Evolutionary conservation across 2,888 invertebrate species (phyloP), one percentile per base, ranked within the genome.

Genomic region (Arctia plantaginis): DNA sequence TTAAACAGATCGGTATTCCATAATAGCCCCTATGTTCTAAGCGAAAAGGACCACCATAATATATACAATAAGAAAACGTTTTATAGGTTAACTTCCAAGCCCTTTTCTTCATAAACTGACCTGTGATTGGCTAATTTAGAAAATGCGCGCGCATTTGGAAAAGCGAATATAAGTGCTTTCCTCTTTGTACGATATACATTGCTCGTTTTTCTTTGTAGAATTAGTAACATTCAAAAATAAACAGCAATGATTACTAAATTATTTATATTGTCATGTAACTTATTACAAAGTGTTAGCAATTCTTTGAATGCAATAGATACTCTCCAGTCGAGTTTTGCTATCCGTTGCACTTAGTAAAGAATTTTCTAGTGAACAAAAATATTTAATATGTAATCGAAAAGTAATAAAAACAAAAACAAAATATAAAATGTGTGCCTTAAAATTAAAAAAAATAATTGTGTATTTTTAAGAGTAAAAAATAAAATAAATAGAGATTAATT

Each of bases 111-210:
- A 75, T 68, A 82, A 86, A 80, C 76, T 85, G 79, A 79, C 79
- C 82, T 82, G 80, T 84, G 88, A 91, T 91, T 91, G 90, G 90
- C 88, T 80, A 86, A 87, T 85, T 82, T 84, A 68, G 66, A 70
- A 67, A 79, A 75, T 91, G 91, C 91, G 91, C 91, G 91, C 91
- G 91, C 91, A 91, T 75, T 66, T 77, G 41, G 68, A 47, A 66
- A 69, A 72, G 44, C 55, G 20, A 71, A 67, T 35, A 30, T 1
- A 12, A 1, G 78, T 69, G 39, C 30, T 64, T 71, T 74, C 47
- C 39, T n/a, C 62, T 8, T 55, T 66, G 51, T 12, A 23, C 44
- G 15, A 0, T 18, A 2, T 80, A 59, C 84, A 78, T 80, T 77
- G 80, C 80, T 71, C 20, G 41, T 44, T 79, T 78, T 66, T 3